Percentiles rank a stretch among this genome's conserved stretches.
Conservation (phyloP, 2,113 vertebrate genomes). For the Stigmatopora nigra region DNA sequence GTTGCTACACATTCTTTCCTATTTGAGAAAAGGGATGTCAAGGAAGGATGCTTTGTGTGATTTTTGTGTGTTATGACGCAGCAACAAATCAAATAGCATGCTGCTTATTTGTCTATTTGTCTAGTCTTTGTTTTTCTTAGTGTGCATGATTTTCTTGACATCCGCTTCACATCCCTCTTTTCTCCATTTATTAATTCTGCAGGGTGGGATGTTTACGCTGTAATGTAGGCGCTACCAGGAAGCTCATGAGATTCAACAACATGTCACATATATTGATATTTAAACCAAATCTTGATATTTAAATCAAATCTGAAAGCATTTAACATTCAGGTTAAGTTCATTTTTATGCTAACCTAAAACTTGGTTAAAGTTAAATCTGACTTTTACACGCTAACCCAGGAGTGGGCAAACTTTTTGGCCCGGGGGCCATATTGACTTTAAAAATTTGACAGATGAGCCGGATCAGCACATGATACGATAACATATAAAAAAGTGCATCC, state of each 20-base stretch:
- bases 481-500: too few species aligned
- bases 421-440: too few species aligned
- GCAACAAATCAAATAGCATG: background rate
- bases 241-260: background rate
- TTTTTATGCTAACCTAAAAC: background rate
- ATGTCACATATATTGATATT: background rate
- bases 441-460: too few species aligned
- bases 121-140: background rate
- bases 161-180: background rate
- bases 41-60: background rate
- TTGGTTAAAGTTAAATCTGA: background rate
- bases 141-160: background rate
- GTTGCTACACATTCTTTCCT: background rate
- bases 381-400: too few species aligned
- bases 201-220: background rate
- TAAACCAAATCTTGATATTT: too few species aligned
- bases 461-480: too few species aligned
- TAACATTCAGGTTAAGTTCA: background rate
- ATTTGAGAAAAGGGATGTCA: background rate
- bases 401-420: too few species aligned
- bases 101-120: slow-evolving; percentile 2
- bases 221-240: background rate
- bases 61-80: background rate
- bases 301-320: background rate
- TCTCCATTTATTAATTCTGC: slow-evolving; percentile 1